Conservation (phyloP, 37 sponge, comb jelly and placozoan genomes). For the Hexactinellida sp. region DNA sequence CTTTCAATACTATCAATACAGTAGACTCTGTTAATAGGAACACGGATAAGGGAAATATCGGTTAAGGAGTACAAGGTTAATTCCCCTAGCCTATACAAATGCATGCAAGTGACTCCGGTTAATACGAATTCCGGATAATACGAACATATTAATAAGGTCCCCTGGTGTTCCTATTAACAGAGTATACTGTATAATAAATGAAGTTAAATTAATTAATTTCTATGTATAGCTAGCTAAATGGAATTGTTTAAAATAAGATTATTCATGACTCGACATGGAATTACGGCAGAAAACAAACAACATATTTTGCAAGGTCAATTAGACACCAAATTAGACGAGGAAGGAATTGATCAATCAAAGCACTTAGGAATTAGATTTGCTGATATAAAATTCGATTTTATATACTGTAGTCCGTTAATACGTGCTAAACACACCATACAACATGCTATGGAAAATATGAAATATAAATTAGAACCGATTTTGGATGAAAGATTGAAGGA, state of each 20-base stretch:
- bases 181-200: too few relatives aligned
- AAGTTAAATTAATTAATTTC: too few relatives aligned
- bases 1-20: too few relatives aligned
- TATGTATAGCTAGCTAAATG: too few relatives aligned
- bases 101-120: too few relatives aligned
- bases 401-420: not conserved
- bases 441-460: not conserved
- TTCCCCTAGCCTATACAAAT: too few relatives aligned
- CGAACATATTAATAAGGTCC: too few relatives aligned
- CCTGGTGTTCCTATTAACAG: too few relatives aligned
- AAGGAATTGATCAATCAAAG: not conserved
- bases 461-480: constrained; percentile 9
- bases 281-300: not conserved
- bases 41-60: too few relatives aligned
- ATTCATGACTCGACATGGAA: not conserved
- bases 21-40: too few relatives aligned
- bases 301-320: not conserved
- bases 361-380: not conserved
- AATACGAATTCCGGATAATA: too few relatives aligned
- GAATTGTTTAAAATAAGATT: not conserved
- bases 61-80: too few relatives aligned
- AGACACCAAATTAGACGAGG: not conserved
- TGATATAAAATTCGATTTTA: not conserved
- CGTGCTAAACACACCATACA: not conserved
- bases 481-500: not conserved